These are phyloP conservation scores for Oscheius sp. DNA, from an alignment of 2,888 invertebrate genomes.

Conservation along the genomic window DNA sequence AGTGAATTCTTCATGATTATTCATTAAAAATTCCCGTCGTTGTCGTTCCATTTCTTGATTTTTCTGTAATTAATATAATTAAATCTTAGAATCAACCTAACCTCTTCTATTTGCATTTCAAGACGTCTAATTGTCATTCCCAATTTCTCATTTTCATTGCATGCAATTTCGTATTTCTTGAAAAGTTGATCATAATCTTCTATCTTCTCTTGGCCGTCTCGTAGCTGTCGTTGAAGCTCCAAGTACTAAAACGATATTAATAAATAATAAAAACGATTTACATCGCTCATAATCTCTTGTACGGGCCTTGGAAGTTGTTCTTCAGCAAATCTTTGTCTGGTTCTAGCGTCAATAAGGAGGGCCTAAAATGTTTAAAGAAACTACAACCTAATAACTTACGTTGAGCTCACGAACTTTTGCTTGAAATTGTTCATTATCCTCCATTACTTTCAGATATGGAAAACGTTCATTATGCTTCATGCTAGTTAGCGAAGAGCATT, in stretches of 20 bases:
- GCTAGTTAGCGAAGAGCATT: not conserved
- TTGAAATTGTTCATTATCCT: constrained; percentile 12
- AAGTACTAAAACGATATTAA: not conserved
- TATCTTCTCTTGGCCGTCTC: not conserved
- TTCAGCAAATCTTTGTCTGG: not conserved
- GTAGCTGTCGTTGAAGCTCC: not conserved
- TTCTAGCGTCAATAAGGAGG: not conserved
- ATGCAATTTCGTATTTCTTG: not conserved
- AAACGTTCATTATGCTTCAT: not conserved
- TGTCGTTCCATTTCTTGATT: not conserved
- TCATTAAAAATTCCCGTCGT: not conserved
- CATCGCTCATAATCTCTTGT: constrained; percentile 10
- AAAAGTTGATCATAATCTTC: not conserved
- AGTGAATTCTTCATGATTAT: constrained; percentile 11
- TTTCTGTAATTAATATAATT: no score
- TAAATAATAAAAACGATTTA: not conserved
- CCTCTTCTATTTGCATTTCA: not conserved
- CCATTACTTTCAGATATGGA: constrained; percentile 5
- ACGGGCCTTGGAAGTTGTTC: not conserved
- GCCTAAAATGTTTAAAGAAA: not conserved
- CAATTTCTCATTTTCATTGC: not conserved
- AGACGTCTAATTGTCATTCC: no score
- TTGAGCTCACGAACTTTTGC: not conserved
- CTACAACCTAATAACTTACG: not conserved
- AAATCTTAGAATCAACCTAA: not conserved